Base-by-base conservation (phyloP, 2,113 vertebrate species). In the Laticauda colubrina region DNA sequence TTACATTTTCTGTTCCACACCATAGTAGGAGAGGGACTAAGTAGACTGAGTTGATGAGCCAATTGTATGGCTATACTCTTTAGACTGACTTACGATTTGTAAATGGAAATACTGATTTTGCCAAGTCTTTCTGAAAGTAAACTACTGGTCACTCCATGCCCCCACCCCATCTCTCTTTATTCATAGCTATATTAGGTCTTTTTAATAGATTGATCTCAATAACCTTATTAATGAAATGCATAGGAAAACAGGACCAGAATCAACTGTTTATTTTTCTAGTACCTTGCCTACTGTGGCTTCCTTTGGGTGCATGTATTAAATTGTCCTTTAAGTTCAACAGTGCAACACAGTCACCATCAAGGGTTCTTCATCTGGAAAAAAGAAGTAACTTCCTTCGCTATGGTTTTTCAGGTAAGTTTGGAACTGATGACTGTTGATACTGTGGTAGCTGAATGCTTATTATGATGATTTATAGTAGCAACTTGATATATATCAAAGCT, bases 381-480 rank as follows among this genome's bases (percentile, higher is more conserved):
- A 94, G 54, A 95, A 54, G 45, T 90, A 75, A 4, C 54, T 93
- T 95, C 9, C 29, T 95, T 6, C 81, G 91, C 85, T 75, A 87
- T 94, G 96, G 53, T 0, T 96, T 96, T 64, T 91, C 94, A 48
- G 89, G 94, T 95, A 91, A 93, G 14, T 61, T 0, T 91, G 81
- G 89, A 53, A 89, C 90, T 56, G 89, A 59, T 88, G 20, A 34
- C 20, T 90, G 6, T 48, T 2, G 45, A 23, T 64, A 18, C 29
- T 23, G 20, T 59, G 43, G 20, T 39, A 0, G 1, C 61, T 93
- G 92, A 18, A 92, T 81, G 2, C 51, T 64, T 15, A 86, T 6
- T 1, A 43, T 87, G 39, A 56, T 39, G 55, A 57, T 81, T 15
- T 48, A 18, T 21, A 6, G 88, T 89, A 57, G 64, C 45, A 54